Percentiles rank a stretch among this genome's conserved stretches.
These are phyloP conservation scores for Heliconius congener DNA, from an alignment of 1,140 invertebrate species.

Conservation along the genomic window DNA sequence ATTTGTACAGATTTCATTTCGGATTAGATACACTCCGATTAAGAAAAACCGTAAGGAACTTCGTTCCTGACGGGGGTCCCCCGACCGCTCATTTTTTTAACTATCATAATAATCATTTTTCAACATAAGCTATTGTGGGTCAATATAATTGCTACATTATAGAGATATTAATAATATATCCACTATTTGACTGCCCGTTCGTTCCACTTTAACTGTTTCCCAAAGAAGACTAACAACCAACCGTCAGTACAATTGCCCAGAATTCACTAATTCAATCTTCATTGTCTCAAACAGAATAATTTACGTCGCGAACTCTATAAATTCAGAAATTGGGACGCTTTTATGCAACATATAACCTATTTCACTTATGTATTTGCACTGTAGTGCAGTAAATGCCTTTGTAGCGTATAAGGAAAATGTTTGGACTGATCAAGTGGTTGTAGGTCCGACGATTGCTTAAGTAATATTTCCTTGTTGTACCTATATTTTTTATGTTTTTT, in stretches of 20 bases:
- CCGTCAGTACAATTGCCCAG: conserved; percentile 2
- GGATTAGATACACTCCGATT: too few relatives aligned
- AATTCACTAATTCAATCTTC: conserved; percentile 11
- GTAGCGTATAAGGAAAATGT: neutral
- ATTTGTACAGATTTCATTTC: too few relatives aligned
- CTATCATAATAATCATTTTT: neutral
- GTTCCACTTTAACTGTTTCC: neutral
- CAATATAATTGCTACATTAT: too few relatives aligned
- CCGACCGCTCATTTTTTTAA: too few relatives aligned
- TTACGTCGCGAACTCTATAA: conserved; percentile 15
- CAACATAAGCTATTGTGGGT: neutral
- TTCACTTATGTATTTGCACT: conserved; percentile 11
- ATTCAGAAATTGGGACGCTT: conserved; percentile 27
- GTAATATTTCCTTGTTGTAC: too few relatives aligned
- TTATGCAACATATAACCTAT: conserved; percentile 19
- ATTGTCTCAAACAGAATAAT: conserved; percentile 17
- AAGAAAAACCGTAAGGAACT: too few relatives aligned
- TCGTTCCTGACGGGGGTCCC: too few relatives aligned
- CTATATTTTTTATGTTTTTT: too few relatives aligned
- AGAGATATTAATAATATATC: neutral
- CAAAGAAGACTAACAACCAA: conserved; percentile 11
- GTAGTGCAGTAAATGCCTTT: neutral
- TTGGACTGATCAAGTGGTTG: neutral
- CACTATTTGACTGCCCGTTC: neutral
- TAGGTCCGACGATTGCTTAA: too few relatives aligned